phyloP scores from a whole-genome alignment of 1,140 invertebrate genomes.

The Lamellibrachia luymesi region DNA sequence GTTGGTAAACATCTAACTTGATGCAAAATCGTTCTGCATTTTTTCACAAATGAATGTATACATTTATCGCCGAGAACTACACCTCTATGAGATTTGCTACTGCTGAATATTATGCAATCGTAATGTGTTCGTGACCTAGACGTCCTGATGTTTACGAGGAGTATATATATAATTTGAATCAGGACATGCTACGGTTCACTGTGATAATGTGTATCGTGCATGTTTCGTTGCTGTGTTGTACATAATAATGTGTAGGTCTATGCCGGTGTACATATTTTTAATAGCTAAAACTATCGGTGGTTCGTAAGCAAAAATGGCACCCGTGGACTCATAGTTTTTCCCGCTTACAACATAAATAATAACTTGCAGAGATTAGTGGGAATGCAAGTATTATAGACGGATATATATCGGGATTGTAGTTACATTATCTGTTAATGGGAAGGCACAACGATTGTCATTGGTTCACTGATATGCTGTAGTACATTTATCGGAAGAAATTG shows the following conservation, averaged over 20 bases:
- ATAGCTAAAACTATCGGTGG: background rate
- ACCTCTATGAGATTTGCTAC: background rate
- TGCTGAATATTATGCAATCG: constrained; percentile 5
- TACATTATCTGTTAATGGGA: background rate
- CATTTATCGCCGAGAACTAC: background rate
- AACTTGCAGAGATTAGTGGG: background rate
- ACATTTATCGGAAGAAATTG: too few relatives aligned
- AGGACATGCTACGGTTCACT: background rate
- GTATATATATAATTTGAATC: background rate
- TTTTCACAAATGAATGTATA: background rate
- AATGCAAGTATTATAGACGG: background rate
- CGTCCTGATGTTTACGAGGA: background rate
- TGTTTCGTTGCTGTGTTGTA: background rate
- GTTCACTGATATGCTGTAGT: too few relatives aligned
- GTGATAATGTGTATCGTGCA: background rate
- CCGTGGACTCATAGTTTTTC: background rate
- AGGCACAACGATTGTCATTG: too few relatives aligned
- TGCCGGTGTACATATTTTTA: background rate
- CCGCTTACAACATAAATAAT: background rate
- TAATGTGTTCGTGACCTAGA: background rate
- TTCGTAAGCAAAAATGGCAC: background rate
- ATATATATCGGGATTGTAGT: background rate
- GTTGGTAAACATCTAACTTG: background rate
- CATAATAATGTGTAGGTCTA: background rate
- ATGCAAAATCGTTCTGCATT: background rate